phyloP scores from a whole-genome alignment of 2,113 vertebrate genomes.

The Trichomycterus rosablanca region DNA sequence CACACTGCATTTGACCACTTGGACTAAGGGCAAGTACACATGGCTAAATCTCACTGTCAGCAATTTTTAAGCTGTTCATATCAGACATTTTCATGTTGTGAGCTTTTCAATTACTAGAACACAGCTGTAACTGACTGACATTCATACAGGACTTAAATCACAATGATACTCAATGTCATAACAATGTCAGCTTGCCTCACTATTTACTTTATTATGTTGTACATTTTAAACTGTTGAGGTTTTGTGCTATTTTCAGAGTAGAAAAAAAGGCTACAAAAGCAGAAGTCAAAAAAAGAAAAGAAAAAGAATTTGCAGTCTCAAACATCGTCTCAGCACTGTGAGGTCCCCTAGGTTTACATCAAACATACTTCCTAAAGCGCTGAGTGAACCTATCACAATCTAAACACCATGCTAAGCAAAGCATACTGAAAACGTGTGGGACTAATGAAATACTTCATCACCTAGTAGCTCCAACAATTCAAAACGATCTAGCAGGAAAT shows the following conservation, averaged over 20 bases:
- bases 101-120: too few relatives aligned
- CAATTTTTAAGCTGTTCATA: too few relatives aligned
- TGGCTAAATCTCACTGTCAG: too few relatives aligned
- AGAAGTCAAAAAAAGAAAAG: background rate
- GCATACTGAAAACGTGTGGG: background rate
- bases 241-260: too few relatives aligned
- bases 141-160: too few relatives aligned
- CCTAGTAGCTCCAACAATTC: constrained; percentile 21
- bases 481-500: constrained; percentile 22
- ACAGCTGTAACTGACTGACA: too few relatives aligned
- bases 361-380: constrained; percentile 8
- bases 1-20: too few relatives aligned
- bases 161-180: too few relatives aligned
- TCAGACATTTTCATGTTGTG: too few relatives aligned
- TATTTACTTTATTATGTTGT: too few relatives aligned
- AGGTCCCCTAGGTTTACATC: background rate
- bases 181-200: too few relatives aligned
- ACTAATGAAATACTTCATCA: constrained; percentile 31
- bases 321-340: background rate
- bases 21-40: too few relatives aligned
- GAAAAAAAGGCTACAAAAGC: background rate
- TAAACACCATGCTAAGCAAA: background rate
- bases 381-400: constrained; percentile 10
- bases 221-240: background rate
- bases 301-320: background rate